These are phyloP conservation scores for Calliopum simillimum DNA, from an alignment of 2,888 invertebrate species.

Conservation along the genomic window DNA sequence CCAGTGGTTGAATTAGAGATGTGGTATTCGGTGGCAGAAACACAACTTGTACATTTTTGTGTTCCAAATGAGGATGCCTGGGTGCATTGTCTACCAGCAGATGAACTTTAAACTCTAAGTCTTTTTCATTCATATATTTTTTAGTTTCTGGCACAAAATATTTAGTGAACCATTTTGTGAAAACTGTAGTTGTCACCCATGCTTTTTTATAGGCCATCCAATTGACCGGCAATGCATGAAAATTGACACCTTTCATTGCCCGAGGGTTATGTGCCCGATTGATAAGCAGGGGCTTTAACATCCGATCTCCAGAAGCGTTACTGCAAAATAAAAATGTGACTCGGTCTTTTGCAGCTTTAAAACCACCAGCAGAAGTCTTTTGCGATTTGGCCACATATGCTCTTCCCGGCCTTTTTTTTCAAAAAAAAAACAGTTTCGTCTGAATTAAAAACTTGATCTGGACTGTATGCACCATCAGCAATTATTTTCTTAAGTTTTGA, in stretches of 20 bases:
- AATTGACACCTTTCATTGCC: too few relatives aligned
- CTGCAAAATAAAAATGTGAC: constrained; percentile 51
- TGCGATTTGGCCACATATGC: too few relatives aligned
- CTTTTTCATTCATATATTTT: constrained; percentile 42
- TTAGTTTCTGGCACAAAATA: constrained; percentile 37
- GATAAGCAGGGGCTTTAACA: constrained; percentile 52
- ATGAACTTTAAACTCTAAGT: constrained; percentile 46
- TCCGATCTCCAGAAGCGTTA: constrained; percentile 45
- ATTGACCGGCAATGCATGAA: constrained; percentile 50
- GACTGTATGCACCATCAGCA: too few relatives aligned
- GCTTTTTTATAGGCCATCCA: constrained; percentile 51
- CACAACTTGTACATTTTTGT: constrained; percentile 12
- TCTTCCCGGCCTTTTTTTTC: too few relatives aligned
- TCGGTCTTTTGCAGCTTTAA: not conserved
- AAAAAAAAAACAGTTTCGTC: too few relatives aligned
- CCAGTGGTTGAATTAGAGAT: constrained; percentile 44
- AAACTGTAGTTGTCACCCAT: constrained; percentile 46
- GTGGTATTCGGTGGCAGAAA: constrained; percentile 31
- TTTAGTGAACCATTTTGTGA: constrained; percentile 37
- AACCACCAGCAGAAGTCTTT: not conserved
- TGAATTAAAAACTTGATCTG: too few relatives aligned
- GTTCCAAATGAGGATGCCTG: constrained; percentile 45
- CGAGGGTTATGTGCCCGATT: constrained; percentile 36
- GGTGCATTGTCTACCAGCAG: constrained; percentile 49
- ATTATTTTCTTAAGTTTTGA: too few relatives aligned